These are phyloP conservation scores for Apostichopus californicus DNA, from an alignment of 35 echinoderm and acorn worm species.

Conservation along the genomic window DNA sequence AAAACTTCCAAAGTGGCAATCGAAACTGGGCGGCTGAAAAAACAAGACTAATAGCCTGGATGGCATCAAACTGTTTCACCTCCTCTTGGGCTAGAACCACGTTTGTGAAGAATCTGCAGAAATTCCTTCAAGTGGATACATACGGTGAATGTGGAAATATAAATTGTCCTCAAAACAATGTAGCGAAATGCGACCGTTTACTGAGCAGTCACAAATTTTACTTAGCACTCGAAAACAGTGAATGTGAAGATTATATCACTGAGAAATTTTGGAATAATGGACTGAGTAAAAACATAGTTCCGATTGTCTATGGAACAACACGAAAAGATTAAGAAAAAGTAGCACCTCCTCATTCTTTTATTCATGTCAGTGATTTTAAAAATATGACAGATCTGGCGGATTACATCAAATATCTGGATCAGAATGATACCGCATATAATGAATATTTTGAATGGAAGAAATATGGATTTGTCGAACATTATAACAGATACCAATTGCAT, in stretches of 20 bases:
- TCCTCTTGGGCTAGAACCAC: conserved; percentile 3
- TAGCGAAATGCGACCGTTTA: neutral
- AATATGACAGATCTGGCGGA: conserved; percentile 45
- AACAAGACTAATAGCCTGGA: conserved; percentile 23
- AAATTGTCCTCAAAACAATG: neutral
- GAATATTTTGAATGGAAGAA: conserved; percentile 66
- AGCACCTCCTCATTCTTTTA: conserved; percentile 61
- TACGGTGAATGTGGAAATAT: conserved; percentile 30
- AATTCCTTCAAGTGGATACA: neutral
- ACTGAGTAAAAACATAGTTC: conserved; percentile 9
- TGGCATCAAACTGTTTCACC: conserved; percentile 42
- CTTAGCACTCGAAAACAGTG: neutral
- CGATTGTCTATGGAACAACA: neutral
- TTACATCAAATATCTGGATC: conserved; percentile 53
- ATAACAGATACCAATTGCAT: neutral
- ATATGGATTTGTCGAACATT: neutral
- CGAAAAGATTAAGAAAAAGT: conserved; percentile 48
- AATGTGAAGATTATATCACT: conserved; percentile 46
- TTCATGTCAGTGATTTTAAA: conserved; percentile 50
- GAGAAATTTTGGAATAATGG: conserved; percentile 47
- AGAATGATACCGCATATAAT: conserved; percentile 49
- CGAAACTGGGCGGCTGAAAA: conserved; percentile 33
- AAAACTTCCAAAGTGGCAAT: neutral
- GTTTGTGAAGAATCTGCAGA: conserved; percentile 1
- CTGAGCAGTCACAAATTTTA: conserved; percentile 23